Base-by-base conservation (phyloP, 2,113 vertebrate genomes). In the Elgaria multicarinata region DNA sequence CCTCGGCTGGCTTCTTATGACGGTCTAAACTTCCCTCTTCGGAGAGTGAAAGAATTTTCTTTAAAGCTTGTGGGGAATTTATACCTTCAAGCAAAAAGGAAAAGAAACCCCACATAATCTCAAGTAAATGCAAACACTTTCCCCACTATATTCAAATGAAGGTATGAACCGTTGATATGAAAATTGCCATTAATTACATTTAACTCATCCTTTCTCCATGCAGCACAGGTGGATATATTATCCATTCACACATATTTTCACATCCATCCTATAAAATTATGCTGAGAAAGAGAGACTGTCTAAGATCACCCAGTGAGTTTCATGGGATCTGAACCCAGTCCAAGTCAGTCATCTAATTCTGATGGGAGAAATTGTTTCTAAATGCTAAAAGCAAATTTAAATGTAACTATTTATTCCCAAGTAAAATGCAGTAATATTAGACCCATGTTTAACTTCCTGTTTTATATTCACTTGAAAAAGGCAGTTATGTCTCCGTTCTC, bases 1-100 rank as follows among this genome's bases (percentile, higher is more conserved):
- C 99, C 92, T 99, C 99, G 46, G 98, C 95, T 85, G 97, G 98
- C 79, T 98, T 98, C 93, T 97, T 98, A 91, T 98, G 98, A 78
- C 98, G 97, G 26, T 99, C 99, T 91, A 98, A 96, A 86, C 93
- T 98, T 83, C 97, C 98, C 96, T 99, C 99, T 97, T 99, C 99
- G 0, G 99, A 99, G 93, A 99, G 97, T 13, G 99, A 98, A 93
- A 99, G 98, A 87, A 99, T 99, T 97, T 99, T 99, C 98, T 99
- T 99, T 97, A 99, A 97, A 96, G 99, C 99, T 97, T 99, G 98
- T 0, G 99, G 99, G 8, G 99, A 99, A 89, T 99, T 99, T 91
- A 98, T 99, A 90, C 99, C 99, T 99, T 67, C 33, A 90, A 94
- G 80, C 91, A 92, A 91, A 91, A 83, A 33, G 0, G 55, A 18